These are phyloP conservation scores for Dromius quadrimaculatus DNA, from an alignment of 2,888 invertebrate genomes.

Conservation along the genomic window DNA sequence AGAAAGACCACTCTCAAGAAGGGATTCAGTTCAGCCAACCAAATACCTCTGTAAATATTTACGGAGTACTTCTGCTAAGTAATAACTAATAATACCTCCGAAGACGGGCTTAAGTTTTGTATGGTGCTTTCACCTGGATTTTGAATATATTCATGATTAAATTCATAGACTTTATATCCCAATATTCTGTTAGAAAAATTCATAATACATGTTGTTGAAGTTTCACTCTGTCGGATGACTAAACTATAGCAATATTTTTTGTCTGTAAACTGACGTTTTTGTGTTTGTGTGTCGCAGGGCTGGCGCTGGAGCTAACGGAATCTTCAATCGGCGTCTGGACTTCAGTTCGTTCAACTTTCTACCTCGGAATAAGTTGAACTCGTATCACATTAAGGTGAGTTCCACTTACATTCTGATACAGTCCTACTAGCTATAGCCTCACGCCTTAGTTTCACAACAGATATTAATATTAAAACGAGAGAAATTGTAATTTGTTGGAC, in stretches of 20 bases:
- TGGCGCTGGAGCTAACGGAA: conserved; percentile 90
- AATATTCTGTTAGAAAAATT: no score
- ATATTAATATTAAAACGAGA: background rate
- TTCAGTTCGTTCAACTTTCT: conserved; percentile 95
- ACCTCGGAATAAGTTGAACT: conserved; percentile 96
- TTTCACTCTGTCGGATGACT: no score
- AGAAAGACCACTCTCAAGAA: conserved; percentile 18
- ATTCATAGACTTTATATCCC: no score
- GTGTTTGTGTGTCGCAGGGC: conserved; percentile 72
- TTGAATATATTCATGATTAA: no score
- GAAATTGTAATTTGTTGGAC: background rate
- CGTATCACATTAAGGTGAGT: conserved; percentile 97
- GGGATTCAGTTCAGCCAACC: background rate
- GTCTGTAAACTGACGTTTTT: conserved; percentile 53
- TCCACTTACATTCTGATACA: background rate
- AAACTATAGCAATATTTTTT: no score
- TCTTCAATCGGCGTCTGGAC: conserved; percentile 93
- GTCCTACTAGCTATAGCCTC: background rate
- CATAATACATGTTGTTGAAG: no score
- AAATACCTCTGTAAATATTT: conserved; percentile 40
- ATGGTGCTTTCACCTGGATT: background rate
- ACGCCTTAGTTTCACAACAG: background rate
- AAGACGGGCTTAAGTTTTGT: background rate
- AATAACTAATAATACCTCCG: conserved; percentile 35
- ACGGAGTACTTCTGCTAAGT: conserved; percentile 30